Evolutionary conservation across 2,797 vertebrate genomes (phyloP), one percentile per base, ranked within the genome.

Genomic region (Loriculus beryllinus): DNA sequence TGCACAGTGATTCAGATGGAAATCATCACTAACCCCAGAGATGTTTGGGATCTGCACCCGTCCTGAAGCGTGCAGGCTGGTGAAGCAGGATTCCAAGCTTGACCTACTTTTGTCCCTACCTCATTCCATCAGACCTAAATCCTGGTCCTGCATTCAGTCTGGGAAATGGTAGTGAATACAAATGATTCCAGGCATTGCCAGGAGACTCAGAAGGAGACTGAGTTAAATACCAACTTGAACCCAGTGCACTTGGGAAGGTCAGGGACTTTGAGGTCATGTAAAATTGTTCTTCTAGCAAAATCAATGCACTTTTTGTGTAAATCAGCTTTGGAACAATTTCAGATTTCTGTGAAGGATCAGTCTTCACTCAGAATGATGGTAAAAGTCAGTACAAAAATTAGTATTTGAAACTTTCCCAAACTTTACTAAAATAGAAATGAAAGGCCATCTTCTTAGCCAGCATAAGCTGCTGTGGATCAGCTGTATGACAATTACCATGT

Each of bases 31-130:
- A 64, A 67, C 60, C 89, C 69, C 22, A 75, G 62, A 71, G 79
- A 51, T 21, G 7, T 7, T 63, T 1, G 28, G 86, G 77, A 64
- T 72, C 89, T 39, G 47, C 22, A 12, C 82, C 91, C 0, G 0
- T 94, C 91, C 82, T 51, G 52, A 65, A 88, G 90, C 8, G 0
- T n/a, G 48, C 71, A 54, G 88, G 52, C 89, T 82, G 78, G 74
- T 67, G 80, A 81, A 80, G 74, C 72, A 88, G 74, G 77, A 93
- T 91, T 92, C 93, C 89, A 88, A 92, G 83, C 83, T 86, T 95
- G 96, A 94, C 95, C 94, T 95, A 95, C 90, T 96, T 95, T 86
- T 93, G 77, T 93, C 82, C 95, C 85, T 88, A 91, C 77, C 80
- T 94, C 62, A 0, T 96, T 96, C 82, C 87, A 86, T 70, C 80